phyloP scores from a whole-genome alignment of 2,113 vertebrate genomes.

The Eurypyga helias region DNA sequence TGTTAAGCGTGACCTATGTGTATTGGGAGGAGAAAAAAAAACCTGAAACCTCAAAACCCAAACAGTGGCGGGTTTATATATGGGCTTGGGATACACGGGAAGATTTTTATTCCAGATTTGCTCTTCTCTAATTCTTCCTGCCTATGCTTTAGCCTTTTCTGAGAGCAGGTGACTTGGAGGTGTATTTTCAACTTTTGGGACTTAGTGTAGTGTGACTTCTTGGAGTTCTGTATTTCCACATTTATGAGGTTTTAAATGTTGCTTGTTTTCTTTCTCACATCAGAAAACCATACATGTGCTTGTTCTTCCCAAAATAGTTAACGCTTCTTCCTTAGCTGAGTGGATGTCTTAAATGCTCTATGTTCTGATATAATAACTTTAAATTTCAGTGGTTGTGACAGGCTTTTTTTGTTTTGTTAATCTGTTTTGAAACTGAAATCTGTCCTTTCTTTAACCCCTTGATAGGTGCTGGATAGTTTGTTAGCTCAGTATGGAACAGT shows the following conservation, averaged over 20 bases:
- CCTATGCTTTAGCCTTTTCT: background rate
- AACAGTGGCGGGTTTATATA: background rate
- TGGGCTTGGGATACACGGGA: background rate
- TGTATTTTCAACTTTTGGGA: background rate
- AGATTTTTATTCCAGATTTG: background rate
- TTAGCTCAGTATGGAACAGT: conserved; percentile 91
- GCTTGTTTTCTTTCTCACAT: too few relatives aligned
- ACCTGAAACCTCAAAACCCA: background rate
- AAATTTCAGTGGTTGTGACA: background rate
- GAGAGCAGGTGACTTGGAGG: background rate
- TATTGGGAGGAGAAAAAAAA: background rate
- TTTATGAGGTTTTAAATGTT: background rate
- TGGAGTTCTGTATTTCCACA: background rate
- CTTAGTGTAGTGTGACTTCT: background rate
- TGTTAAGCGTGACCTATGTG: background rate
- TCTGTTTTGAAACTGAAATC: conserved; percentile 46
- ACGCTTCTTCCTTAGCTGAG: background rate
- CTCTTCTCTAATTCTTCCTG: background rate
- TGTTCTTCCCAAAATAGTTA: background rate
- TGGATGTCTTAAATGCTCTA: background rate
- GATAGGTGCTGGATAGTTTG: conserved; percentile 88
- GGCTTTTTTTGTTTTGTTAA: background rate
- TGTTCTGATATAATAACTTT: background rate
- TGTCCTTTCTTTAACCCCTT: conserved; percentile 44
- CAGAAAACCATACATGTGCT: too few relatives aligned